Conservation (phyloP, 2,888 invertebrate genomes). For the Campaea margaritaria region DNA sequence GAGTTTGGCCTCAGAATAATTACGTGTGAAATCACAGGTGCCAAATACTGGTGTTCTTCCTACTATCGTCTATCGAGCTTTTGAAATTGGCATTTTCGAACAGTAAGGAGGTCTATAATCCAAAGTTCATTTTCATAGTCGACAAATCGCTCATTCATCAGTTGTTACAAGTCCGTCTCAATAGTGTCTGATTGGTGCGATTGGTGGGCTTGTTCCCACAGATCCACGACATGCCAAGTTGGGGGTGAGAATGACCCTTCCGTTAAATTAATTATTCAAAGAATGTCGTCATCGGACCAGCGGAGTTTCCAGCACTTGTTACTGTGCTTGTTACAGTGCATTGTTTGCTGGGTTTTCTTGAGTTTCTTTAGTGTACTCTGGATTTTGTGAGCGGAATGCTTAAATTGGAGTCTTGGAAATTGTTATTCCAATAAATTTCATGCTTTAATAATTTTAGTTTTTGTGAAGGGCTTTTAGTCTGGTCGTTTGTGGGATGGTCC, state of each 20-base stretch:
- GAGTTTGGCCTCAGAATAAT: too few species aligned
- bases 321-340: conserved; percentile 50
- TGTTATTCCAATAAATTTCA: background rate
- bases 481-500: too few species aligned
- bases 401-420: background rate
- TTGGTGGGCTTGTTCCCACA: too few species aligned
- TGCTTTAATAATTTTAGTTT: background rate
- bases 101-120: background rate
- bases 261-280: conserved; percentile 79
- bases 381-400: conserved; percentile 6
- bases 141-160: background rate
- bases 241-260: conserved; percentile 68
- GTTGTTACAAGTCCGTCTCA: conserved; percentile 49
- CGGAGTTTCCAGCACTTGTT: conserved; percentile 61
- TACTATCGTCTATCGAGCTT: too few species aligned
- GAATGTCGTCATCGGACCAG: conserved; percentile 61
- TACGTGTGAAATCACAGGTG: too few species aligned
- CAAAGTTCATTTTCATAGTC: background rate
- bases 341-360: conserved; percentile 19
- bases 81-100: too few species aligned
- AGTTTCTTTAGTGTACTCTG: background rate
- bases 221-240: too few species aligned
- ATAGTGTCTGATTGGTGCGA: conserved; percentile 78
- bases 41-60: too few species aligned
- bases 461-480: too few species aligned